phyloP scores from a whole-genome alignment of 2,113 vertebrate genomes.

The Microtus richardsoni region DNA sequence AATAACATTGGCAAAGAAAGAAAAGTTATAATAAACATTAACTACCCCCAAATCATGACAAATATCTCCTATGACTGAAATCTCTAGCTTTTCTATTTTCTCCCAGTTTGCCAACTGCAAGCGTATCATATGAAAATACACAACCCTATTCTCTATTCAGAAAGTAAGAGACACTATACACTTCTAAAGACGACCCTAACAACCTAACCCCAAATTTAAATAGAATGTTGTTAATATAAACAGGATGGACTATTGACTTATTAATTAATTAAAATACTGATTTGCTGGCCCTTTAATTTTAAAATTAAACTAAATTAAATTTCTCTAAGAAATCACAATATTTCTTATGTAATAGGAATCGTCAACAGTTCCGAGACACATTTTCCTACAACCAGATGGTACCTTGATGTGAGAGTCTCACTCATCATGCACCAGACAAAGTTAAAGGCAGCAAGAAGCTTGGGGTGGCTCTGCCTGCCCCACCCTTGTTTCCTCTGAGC shows the following conservation, averaged over 20 bases:
- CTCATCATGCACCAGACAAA: slow-evolving; percentile 67
- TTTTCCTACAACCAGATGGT: slow-evolving; percentile 60
- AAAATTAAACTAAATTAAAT: neutral
- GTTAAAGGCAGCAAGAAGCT: slow-evolving; percentile 70
- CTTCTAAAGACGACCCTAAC: slow-evolving; percentile 11
- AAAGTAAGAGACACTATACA: neutral
- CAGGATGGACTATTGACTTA: neutral
- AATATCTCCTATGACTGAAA: neutral
- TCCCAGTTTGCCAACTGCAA: slow-evolving; percentile 6
- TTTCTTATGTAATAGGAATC: slow-evolving; percentile 1
- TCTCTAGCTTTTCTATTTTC: neutral
- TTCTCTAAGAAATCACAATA: neutral
- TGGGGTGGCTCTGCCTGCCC: slow-evolving; percentile 77
- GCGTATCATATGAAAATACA: slow-evolving; percentile 24
- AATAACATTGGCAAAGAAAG: slow-evolving; percentile 20
- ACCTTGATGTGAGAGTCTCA: slow-evolving; percentile 61
- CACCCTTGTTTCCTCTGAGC: slow-evolving; percentile 86
- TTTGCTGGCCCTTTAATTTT: slow-evolving; percentile 1
- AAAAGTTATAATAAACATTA: slow-evolving; percentile 47
- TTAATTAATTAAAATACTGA: slow-evolving; percentile 13
- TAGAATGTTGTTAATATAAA: slow-evolving; percentile 33
- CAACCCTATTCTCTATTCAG: neutral
- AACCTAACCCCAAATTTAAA: neutral
- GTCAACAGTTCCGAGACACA: slow-evolving; percentile 1
- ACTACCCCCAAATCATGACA: neutral